A percentile compares a stretch with the other conserved stretches of the same genome.
Evolutionary conservation across 2,888 invertebrate species (phyloP).

Genomic region (Lycaena phlaeas): DNA sequence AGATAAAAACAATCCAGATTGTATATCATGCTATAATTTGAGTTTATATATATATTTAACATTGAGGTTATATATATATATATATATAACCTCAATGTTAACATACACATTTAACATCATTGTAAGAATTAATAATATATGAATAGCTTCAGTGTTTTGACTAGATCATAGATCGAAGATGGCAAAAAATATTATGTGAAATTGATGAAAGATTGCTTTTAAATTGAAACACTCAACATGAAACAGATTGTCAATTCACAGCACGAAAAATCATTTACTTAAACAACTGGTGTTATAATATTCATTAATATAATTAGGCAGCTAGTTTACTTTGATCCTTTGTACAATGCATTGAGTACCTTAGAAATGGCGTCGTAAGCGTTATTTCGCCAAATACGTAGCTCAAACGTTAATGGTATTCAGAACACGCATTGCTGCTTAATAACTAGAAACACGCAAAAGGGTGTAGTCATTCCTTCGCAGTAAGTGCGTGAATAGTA

Average conservation of each 20-base stretch:
- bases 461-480: constrained; percentile 30
- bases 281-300: constrained; percentile 25
- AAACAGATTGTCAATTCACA: constrained; percentile 7
- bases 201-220: too few relatives aligned
- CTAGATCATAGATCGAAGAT: too few relatives aligned
- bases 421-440: constrained; percentile 30
- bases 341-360: background rate
- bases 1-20: too few relatives aligned
- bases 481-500: constrained; percentile 30
- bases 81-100: too few relatives aligned
- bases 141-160: too few relatives aligned
- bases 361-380: background rate
- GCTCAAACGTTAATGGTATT: constrained; percentile 27
- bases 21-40: too few relatives aligned
- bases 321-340: constrained; percentile 21
- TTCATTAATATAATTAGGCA: constrained; percentile 30
- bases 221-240: constrained; percentile 3
- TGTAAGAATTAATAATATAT: too few relatives aligned
- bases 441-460: constrained; percentile 33
- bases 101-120: too few relatives aligned
- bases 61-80: too few relatives aligned
- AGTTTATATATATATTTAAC: too few relatives aligned
- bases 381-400: constrained; percentile 18
- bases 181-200: too few relatives aligned
- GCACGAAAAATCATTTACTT: constrained; percentile 27